Conservation (phyloP, 2,113 vertebrate genomes). For the Nicator chloris region DNA sequence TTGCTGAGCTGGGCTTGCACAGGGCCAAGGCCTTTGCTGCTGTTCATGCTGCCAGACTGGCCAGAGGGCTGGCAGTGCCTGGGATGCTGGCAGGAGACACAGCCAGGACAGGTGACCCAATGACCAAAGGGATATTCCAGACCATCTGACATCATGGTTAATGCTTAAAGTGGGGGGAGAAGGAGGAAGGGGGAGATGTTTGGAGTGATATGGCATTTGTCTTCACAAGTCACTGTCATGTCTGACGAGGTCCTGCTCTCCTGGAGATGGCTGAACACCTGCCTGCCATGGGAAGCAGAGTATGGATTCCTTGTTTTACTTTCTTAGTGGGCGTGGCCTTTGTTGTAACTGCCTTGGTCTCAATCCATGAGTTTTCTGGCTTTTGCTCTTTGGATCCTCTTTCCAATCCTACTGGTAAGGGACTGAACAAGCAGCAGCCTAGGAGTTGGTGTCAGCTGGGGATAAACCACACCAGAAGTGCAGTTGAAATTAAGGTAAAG, state of each 20-base stretch:
- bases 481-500: neutral
- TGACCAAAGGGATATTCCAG: neutral
- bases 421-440: rapidly evolving
- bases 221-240: neutral
- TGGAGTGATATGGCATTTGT: neutral
- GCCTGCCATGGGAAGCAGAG: neutral
- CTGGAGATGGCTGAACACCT: neutral
- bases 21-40: neutral
- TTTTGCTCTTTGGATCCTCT: neutral
- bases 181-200: neutral
- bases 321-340: neutral
- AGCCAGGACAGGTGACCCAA: neutral
- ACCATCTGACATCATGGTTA: no score
- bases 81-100: neutral
- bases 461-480: neutral
- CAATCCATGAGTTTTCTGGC: neutral
- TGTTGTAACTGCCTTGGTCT: neutral
- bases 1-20: neutral
- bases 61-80: rapidly evolving
- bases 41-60: rapidly evolving
- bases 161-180: neutral
- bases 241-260: neutral
- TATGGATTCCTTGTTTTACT: neutral
- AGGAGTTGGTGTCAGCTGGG: neutral
- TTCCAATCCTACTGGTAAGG: no score